phyloP scores from a whole-genome alignment of 2,797 vertebrate genomes.

The Prionace glauca region DNA sequence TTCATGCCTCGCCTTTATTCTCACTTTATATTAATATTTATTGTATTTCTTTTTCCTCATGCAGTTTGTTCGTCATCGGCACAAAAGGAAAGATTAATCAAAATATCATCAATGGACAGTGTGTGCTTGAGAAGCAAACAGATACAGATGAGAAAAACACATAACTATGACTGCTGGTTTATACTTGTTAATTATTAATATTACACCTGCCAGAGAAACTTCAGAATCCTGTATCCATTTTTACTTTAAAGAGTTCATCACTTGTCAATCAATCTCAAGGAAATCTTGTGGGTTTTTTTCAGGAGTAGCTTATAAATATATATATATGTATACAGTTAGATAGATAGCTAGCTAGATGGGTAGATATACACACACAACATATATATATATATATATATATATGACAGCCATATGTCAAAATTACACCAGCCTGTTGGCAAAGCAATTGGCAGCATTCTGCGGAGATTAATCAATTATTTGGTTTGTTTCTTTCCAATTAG shows the following conservation, averaged over 20 bases:
- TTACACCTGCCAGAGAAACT: slow-evolving; percentile 32
- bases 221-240: neutral
- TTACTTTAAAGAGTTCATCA: neutral
- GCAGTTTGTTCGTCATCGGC: neutral
- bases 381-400: neutral
- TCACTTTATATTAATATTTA: slow-evolving; percentile 37
- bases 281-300: neutral
- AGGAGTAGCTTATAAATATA: neutral
- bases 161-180: slow-evolving; percentile 13
- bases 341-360: no score
- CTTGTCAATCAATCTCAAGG: slow-evolving; percentile 17
- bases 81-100: slow-evolving; percentile 36
- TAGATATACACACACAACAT: no score
- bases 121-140: slow-evolving; percentile 20
- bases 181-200: slow-evolving; percentile 33
- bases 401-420: neutral
- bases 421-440: neutral
- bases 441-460: slow-evolving; percentile 3
- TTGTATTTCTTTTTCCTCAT: slow-evolving; percentile 5
- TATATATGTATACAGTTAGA: neutral
- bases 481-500: neutral
- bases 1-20: slow-evolving; percentile 11
- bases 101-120: neutral
- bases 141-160: slow-evolving; percentile 9
- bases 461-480: slow-evolving; percentile 29